Base-by-base conservation (phyloP, 2,888 invertebrate species). In the Hoplodrina blanda region DNA sequence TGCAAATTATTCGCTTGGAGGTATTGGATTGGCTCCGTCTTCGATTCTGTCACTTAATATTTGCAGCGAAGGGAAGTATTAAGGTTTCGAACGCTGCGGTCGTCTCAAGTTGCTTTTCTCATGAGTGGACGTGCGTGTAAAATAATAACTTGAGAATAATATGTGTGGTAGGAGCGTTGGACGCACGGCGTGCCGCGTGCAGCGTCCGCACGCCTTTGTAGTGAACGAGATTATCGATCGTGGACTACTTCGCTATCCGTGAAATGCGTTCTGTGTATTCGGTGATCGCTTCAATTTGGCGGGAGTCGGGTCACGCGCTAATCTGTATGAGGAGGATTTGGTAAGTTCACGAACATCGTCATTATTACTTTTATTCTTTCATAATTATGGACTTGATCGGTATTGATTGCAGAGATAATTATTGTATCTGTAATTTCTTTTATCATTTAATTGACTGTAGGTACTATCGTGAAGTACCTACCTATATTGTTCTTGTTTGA, bases 21-120 rank as follows among this genome's bases (percentile, higher is more conserved):
- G 88, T 89, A 91, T 88, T 82, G 69, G 91, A 92, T 92, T 90
- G 90, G 89, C 89, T 89, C 90, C 87, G 89, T 88, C 89, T 90
- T 89, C 88, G 90, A 88, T 91, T 93, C 91, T 95, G 96, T 95
- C 95, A 96, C 94, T 91, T 92, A 93, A 96, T 95, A 95, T 96
- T 93, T 93, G 93, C 93, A 95, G 90, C 92, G 94, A 95, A 95
- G 95, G 95, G 95, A 95, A 95, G 95, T 95, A 95, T 93, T 96
- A 95, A 95, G 96, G 96, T 95, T 95, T 96, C 95, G 94, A 93
- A 90, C 94, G 91, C 90, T 96, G 95, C 94, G 96, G 96, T 96
- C 95, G 95, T 95, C 94, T 96, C 96, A 92, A 87, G 94, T 96
- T 95, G 93, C 96, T 95, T 96, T 96, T 96, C 96, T 95, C 96